Evolutionary conservation across 2,797 vertebrate genomes (phyloP).

Genomic region (Rhynchotus rufescens): DNA sequence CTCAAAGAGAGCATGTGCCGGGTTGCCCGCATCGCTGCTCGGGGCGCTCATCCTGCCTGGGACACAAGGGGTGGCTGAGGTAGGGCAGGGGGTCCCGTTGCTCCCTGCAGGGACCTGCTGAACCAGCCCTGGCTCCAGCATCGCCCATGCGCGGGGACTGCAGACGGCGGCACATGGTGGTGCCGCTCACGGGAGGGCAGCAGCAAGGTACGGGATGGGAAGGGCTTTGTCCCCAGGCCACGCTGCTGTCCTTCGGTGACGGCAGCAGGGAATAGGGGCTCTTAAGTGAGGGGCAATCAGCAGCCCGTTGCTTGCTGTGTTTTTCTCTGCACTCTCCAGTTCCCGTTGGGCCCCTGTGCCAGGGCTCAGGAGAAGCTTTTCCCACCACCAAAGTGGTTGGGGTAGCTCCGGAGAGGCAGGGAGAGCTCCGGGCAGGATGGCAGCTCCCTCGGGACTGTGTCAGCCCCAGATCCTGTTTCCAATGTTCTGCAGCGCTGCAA

Average conservation of each 20-base stretch:
- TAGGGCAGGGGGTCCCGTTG: neutral
- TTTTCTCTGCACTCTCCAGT: too few relatives aligned
- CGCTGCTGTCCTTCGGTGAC: neutral
- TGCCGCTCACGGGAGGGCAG: neutral
- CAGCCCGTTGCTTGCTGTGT: neutral
- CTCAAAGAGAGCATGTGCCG: slow-evolving; percentile 86
- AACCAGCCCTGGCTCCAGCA: neutral
- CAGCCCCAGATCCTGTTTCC: neutral
- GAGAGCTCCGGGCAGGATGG: neutral
- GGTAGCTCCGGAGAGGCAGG: neutral
- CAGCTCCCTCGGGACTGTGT: neutral
- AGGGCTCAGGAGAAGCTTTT: neutral
- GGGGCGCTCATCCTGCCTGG: slow-evolving; percentile 15
- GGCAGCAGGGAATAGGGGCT: neutral
- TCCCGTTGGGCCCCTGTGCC: too few relatives aligned
- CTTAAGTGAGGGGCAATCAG: neutral
- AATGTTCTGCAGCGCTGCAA: rapidly evolving
- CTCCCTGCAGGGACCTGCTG: neutral
- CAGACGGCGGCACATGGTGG: rapidly evolving
- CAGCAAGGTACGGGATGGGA: rapidly evolving
- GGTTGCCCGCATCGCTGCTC: slow-evolving; percentile 50
- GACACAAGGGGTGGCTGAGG: too few relatives aligned
- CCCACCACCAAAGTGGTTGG: neutral
- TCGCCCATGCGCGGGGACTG: neutral
- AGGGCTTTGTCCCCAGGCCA: neutral